Conservation (phyloP, 2,113 vertebrate species). For the Fulica atra region DNA sequence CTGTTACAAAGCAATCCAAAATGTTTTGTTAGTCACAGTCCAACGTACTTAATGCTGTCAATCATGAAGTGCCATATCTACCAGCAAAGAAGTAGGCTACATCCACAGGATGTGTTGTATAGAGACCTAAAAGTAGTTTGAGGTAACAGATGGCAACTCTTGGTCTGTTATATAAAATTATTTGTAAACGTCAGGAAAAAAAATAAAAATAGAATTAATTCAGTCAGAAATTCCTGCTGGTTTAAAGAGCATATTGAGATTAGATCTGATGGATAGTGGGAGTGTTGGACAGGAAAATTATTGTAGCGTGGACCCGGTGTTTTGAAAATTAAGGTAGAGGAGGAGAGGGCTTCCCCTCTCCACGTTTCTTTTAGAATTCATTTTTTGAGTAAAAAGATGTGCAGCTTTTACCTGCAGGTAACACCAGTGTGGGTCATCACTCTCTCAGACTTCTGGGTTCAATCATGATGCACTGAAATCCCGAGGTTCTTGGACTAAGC, state of each 20-base stretch:
- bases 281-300: neutral
- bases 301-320: neutral
- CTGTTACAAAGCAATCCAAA: slow-evolving; percentile 1
- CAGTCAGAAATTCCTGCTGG: slow-evolving; percentile 36
- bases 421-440: neutral
- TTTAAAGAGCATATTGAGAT: slow-evolving; percentile 33
- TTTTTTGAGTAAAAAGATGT: neutral
- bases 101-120: slow-evolving; percentile 47
- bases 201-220: slow-evolving; percentile 63
- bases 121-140: slow-evolving; percentile 60
- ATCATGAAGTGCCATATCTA: neutral
- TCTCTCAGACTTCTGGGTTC: neutral
- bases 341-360: neutral
- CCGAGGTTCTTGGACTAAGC: neutral
- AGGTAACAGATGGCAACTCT: slow-evolving; percentile 61
- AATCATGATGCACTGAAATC: neutral
- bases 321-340: neutral
- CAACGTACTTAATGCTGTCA: slow-evolving; percentile 13
- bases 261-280: neutral
- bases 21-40: slow-evolving; percentile 10
- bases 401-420: neutral
- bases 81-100: slow-evolving; percentile 52
- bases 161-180: slow-evolving; percentile 60
- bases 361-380: neutral
- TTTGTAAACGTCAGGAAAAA: slow-evolving; percentile 65